Conservation (phyloP, 2,113 vertebrate genomes). For the Axis porcinus region DNA sequence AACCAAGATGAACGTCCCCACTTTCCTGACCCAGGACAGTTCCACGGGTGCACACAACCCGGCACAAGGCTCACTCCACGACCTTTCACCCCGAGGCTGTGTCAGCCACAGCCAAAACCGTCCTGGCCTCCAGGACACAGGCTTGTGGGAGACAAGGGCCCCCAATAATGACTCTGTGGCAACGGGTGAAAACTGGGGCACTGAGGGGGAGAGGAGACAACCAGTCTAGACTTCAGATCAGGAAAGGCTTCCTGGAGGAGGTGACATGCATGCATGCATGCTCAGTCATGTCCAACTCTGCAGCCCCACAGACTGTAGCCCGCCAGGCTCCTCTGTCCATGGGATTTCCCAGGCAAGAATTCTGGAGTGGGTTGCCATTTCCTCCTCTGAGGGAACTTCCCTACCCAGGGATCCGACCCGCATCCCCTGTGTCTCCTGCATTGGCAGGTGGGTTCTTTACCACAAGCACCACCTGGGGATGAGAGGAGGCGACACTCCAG, state of each 20-base stretch:
- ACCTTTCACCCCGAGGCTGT: background rate
- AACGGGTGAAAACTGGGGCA: background rate
- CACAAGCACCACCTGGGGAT: background rate
- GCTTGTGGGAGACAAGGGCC: background rate
- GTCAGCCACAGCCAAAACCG: background rate
- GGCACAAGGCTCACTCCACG: background rate
- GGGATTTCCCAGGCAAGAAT: background rate
- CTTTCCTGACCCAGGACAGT: background rate
- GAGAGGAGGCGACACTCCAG: background rate
- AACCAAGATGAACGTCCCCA: rapidly evolving
- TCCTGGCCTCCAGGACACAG: background rate
- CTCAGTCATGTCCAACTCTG: background rate
- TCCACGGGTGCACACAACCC: background rate
- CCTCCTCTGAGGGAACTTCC: background rate
- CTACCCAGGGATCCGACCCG: background rate
- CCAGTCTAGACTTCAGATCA: background rate
- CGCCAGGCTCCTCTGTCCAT: background rate
- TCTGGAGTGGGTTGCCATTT: background rate
- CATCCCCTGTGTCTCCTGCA: background rate
- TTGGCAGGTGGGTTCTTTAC: background rate
- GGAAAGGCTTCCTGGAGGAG: background rate
- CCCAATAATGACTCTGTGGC: background rate
- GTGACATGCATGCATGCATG: background rate
- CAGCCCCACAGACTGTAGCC: rapidly evolving
- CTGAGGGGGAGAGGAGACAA: background rate